A percentile compares a stretch with the other conserved stretches of the same genome.
Conservation (phyloP, 2,113 vertebrate species). For the Donacobius atricapilla region DNA sequence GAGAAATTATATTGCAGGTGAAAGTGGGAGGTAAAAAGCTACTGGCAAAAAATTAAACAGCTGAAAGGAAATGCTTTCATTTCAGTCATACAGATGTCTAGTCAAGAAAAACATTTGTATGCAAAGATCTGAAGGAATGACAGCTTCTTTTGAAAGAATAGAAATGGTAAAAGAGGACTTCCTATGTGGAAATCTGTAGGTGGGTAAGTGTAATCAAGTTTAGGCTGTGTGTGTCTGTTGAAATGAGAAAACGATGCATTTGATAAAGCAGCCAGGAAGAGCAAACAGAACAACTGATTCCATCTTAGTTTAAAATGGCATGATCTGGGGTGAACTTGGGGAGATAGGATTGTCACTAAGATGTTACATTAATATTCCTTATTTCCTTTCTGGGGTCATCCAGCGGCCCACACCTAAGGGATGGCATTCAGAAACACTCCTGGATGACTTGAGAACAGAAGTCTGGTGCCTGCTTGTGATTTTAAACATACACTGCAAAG, state of each 20-base stretch:
- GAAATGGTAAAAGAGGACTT: not conserved
- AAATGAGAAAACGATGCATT: not conserved
- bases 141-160: not conserved
- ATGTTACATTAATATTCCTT: not conserved
- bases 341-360: not conserved
- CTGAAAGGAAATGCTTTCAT: not conserved
- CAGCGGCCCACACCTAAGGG: not conserved
- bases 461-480: not conserved
- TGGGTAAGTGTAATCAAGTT: not conserved
- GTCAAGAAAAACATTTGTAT: not conserved
- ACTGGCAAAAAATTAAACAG: not conserved
- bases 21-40: not conserved
- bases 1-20: not conserved
- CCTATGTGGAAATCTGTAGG: not conserved
- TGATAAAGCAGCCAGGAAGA: not conserved
- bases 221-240: not conserved
- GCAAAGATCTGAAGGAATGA: not conserved
- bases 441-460: not conserved
- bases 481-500: not conserved
- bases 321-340: not conserved
- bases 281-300: not conserved
- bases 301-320: not conserved
- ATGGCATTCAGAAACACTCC: not conserved
- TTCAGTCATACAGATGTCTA: not conserved
- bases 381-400: not conserved